Evolutionary conservation across 2,797 vertebrate genomes (phyloP).

Genomic region (Sitta carolinensis): DNA sequence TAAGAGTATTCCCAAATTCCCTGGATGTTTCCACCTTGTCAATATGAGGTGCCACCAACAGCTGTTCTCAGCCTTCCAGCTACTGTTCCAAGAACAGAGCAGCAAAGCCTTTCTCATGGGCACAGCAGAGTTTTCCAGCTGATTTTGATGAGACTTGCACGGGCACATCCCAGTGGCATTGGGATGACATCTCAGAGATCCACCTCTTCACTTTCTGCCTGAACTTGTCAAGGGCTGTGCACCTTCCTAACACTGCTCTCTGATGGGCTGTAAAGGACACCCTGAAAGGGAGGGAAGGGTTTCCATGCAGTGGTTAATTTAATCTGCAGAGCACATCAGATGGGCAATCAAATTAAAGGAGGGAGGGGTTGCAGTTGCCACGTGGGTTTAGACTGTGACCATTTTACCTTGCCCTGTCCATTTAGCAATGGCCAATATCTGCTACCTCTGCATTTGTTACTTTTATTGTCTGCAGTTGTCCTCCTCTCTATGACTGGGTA

Average conservation of each 20-base stretch:
- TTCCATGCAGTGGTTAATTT: neutral
- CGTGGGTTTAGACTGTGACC: neutral
- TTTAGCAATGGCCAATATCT: neutral
- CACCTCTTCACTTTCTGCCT: neutral
- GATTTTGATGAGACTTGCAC: neutral
- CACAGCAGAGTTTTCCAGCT: neutral
- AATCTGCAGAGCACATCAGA: neutral
- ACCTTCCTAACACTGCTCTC: neutral
- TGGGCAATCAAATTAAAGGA: neutral
- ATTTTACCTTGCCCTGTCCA: neutral
- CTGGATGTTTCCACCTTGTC: neutral
- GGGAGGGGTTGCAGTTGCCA: neutral
- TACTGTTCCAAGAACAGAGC: neutral
- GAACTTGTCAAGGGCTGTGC: neutral
- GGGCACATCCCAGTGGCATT: neutral
- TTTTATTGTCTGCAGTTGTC: neutral
- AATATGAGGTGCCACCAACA: neutral
- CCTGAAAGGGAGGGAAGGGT: neutral
- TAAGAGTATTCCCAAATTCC: neutral
- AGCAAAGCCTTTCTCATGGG: neutral
- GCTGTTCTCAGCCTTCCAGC: neutral
- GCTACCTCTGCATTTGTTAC: neutral
- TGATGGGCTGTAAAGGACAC: neutral
- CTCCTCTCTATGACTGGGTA: neutral
- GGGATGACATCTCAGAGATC: neutral